Base-by-base conservation (phyloP, 2,888 invertebrate species). In the Perizoma affinitatum region DNA sequence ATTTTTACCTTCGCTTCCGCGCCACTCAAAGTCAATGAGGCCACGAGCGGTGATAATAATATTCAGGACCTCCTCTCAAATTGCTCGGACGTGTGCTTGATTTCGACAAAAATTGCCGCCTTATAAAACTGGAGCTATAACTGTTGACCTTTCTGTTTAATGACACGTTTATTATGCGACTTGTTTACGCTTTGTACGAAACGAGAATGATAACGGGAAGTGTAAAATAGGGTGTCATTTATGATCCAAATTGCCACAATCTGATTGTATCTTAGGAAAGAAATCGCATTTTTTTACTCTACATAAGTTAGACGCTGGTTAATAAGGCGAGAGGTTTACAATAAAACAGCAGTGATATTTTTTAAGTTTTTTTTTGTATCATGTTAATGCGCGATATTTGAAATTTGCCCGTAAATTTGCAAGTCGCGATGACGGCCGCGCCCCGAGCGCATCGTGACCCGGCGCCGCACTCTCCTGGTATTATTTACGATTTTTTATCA, bases 401-500 rank as follows among this genome's bases (percentile, higher is more conserved):
- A 74, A 71, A 78, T 72, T 73, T 69, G 79, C 77, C 85, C 84
- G 83, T 88, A 87, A 90, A 89, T 86, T 87, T 79, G 80, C 84
- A 77, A 83, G 82, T 82, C 77, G 75, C 86, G 88, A 83, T 87
- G 90, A 90, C 86, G 88, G 86, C 75, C 71, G 66, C 63, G 83
- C 90, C 86, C 71, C 79, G 70, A 86, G 90, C 90, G 73, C 78
- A 72, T 90, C 90, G 91, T 91, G 90, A 91, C 90, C 87, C 73
- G 83, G 76, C 86, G 80, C 74, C 76, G 80, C 80, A 80, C 82
- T 86, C 80, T 77, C 83, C 82, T 84, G 82, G 83, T 78, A 81
- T 87, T 88, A 89, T 88, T 88, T 88, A 88, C 84, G 84, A 88
- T 89, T 90, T 90, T 55, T 90, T 90, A 88, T 87, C 86, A 84